Evolutionary conservation across 53 echinoderm and acorn worm genomes (phyloP), one percentile per base, ranked within the genome.

Genomic region (Hippasteria phrygiana): DNA sequence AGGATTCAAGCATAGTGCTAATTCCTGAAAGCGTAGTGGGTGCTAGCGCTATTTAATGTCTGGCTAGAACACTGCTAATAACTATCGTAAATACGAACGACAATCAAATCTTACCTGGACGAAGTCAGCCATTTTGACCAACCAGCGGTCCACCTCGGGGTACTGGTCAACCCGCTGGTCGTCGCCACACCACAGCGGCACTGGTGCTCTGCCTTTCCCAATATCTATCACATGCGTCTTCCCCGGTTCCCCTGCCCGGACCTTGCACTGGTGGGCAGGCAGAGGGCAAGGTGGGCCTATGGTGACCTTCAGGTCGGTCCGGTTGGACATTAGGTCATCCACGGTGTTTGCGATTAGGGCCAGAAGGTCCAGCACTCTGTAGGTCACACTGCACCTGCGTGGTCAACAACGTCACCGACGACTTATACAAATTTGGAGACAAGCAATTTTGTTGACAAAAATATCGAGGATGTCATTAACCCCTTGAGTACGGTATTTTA

Each of bases 211-310:
- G 59, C 82, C 73, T 10, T 42, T 45, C 2, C 1, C 73, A 72
- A 90, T 42, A 43, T 90, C 74, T 11, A 90, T 73, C n/a, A 90
- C 90, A 73, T 90, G 90, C 4, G 62, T 73, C 67, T 46, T 88
- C 7, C 26, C 69, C 22, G 85, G 85, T 33, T 50, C 54, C 50
- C 53, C 22, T 16, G 34, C 37, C 85, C 71, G 40, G 12, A 26
- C 27, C 24, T 24, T 39, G 45, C 89, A 89, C 45, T 59, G 45
- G 36, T 85, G 35, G 32, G 47, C 35, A 10, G 41, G 37, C 2
- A 55, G 43, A 3, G 90, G 90, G 90, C 90, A 90, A 10, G 81
- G 82, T 20, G 90, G 90, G 10, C 90, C 90, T 2, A 80, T 33
- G 43, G 42, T 81, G 74, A 81, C 32, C 16, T 3, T 43, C 18